Evolutionary conservation across 2,888 invertebrate species (phyloP).

Genomic region (Loripinus fragilis): DNA sequence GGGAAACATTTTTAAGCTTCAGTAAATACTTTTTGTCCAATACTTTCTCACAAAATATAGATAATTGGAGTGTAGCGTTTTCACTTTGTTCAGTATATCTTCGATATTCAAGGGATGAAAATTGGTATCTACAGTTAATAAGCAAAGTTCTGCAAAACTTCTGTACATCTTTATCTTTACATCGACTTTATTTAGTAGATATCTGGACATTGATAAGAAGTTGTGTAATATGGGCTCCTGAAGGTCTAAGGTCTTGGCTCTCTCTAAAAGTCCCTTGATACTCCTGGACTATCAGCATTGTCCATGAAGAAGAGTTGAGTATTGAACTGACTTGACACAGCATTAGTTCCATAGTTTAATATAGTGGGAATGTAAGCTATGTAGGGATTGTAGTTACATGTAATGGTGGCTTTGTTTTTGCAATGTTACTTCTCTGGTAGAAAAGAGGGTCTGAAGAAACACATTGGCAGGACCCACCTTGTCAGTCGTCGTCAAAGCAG

Average conservation of each 20-base stretch:
- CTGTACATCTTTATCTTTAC: conserved; percentile 21
- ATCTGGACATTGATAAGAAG: neutral
- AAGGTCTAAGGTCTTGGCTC: conserved; percentile 23
- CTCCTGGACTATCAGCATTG: conserved; percentile 35
- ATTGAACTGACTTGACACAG: conserved; percentile 31
- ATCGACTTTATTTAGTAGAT: conserved; percentile 14
- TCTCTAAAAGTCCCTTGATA: conserved; percentile 32
- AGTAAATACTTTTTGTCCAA: too few relatives aligned
- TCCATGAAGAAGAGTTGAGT: conserved; percentile 40
- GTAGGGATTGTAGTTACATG: conserved; percentile 43
- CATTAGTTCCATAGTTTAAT: conserved; percentile 25
- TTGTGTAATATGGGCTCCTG: conserved; percentile 18
- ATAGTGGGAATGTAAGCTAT: conserved; percentile 38
- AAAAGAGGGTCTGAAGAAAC: conserved; percentile 30
- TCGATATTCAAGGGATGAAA: too few relatives aligned
- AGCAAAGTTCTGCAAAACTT: neutral
- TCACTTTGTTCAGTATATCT: too few relatives aligned
- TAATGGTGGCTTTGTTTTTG: conserved; percentile 41
- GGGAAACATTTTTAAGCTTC: too few relatives aligned
- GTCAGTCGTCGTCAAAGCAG: conserved; percentile 7
- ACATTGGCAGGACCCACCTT: conserved; percentile 43
- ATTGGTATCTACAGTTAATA: too few relatives aligned
- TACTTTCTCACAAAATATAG: too few relatives aligned
- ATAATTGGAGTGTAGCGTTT: too few relatives aligned
- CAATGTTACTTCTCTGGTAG: conserved; percentile 39